Evolutionary conservation across 2,888 invertebrate species (phyloP).

Genomic region (Spilarctia lutea): DNA sequence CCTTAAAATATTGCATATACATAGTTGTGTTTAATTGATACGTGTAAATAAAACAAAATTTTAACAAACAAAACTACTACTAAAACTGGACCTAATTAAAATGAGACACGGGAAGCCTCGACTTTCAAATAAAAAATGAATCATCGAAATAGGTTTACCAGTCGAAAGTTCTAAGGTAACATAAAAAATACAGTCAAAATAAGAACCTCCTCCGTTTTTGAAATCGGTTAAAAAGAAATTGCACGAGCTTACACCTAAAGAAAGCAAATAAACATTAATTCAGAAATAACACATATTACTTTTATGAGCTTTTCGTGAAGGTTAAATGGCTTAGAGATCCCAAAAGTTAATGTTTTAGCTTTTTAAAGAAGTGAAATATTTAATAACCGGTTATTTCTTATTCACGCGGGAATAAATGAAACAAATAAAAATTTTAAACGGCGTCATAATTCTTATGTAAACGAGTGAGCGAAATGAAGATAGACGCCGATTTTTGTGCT

Average conservation of each 20-base stretch:
- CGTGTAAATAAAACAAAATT: no score
- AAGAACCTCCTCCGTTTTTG: no score
- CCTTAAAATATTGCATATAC: no score
- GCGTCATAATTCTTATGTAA: constrained; percentile 48
- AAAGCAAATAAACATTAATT: background rate
- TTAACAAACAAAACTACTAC: no score
- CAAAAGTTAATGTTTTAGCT: constrained; percentile 11
- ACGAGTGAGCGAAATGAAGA: constrained; percentile 46
- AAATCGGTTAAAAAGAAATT: background rate
- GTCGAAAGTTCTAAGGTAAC: no score
- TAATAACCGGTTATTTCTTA: constrained; percentile 37
- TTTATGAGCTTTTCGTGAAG: background rate
- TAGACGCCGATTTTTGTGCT: constrained; percentile 31
- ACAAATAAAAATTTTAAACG: constrained; percentile 49
- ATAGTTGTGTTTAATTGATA: no score
- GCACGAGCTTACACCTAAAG: background rate
- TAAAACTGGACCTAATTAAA: no score
- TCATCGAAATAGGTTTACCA: no score
- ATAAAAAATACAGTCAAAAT: no score
- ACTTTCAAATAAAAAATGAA: no score
- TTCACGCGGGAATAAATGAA: constrained; percentile 43
- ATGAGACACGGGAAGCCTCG: no score
- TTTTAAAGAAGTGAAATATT: constrained; percentile 32
- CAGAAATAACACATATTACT: background rate
- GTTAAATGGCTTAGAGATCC: background rate